Base-by-base conservation (phyloP, 1,140 invertebrate species). In the Nilaparvata lugens region DNA sequence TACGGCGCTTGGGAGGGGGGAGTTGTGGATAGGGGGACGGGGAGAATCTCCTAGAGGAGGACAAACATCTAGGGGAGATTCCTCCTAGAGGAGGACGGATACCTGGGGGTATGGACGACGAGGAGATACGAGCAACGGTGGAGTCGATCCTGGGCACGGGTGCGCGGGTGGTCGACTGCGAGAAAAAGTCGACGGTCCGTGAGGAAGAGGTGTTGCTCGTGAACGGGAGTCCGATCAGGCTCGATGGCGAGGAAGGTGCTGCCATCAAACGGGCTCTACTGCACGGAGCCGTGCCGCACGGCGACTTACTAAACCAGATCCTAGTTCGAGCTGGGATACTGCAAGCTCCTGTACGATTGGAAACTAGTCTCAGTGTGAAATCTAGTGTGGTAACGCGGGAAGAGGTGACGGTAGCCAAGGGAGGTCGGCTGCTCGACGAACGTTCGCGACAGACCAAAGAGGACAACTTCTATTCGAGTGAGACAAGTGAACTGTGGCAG, bases 191-290 rank as follows among this genome's bases (percentile, higher is more conserved):
- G 1, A 81, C 79, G 43, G 80, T 87, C 38, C 80, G 82, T 54
- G 84, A 87, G 71, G 84, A 88, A 67, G 86, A 89, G 72, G 81
- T 88, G 59, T 72, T 89, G 28, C 75, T 86, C 66, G 85, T 89
- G 64, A 88, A 89, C 69, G 87, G 87, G 0, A 80, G 83, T 31
- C 85, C 83, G 2, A 84, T 89, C 9, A 78, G 81, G 38, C 72
- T 88, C 40, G 83, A 85, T 63, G 84, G 83, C 4, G 79, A 82
- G 48, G 86, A 88, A 68, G 85, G 85, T 4, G 76, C 79, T 3
- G 83, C 83, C 14, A 87, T 88, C 18, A 81, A 84, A 63, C 79
- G 83, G 40, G 86, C 86, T 0, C 74, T 88, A 62, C 76, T 87
- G 58, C 83, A 81, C 19, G 86, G 86, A 1, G 81, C 85, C 65